A percentile compares a stretch with the other conserved stretches of the same genome.
Evolutionary conservation across 2,888 invertebrate species (phyloP).

Genomic region (Elmis aenea): DNA sequence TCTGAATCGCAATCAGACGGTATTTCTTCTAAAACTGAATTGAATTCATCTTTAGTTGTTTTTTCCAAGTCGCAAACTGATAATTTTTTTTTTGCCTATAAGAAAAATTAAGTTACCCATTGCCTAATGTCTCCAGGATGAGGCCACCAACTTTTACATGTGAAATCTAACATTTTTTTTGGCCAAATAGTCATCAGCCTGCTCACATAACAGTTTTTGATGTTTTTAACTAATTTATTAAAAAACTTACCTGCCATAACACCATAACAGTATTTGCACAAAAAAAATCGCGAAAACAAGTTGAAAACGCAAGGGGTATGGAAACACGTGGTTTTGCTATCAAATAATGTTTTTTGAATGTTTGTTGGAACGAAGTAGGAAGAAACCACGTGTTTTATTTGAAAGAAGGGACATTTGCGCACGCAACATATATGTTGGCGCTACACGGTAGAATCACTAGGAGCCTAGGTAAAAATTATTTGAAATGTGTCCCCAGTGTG

Average conservation of each 20-base stretch:
- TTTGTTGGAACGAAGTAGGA: no score
- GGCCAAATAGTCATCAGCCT: conserved; percentile 4
- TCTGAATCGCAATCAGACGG: conserved; percentile 4
- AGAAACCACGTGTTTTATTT: no score
- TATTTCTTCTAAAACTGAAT: conserved; percentile 5
- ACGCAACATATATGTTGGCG: no score
- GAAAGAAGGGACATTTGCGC: no score
- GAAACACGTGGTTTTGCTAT: no score
- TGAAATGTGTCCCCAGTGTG: not conserved
- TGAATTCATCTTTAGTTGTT: not conserved
- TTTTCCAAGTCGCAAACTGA: not conserved
- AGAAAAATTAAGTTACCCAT: conserved; percentile 7
- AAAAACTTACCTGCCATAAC: conserved; percentile 10
- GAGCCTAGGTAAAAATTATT: not conserved
- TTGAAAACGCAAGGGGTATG: no score
- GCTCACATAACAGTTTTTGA: conserved; percentile 4
- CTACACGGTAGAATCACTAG: not conserved
- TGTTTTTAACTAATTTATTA: conserved; percentile 5
- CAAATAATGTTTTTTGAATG: no score
- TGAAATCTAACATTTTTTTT: conserved; percentile 8
- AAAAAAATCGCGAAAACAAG: no score
- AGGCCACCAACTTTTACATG: conserved; percentile 5
- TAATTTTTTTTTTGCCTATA: not conserved
- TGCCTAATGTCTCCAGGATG: conserved; percentile 5
- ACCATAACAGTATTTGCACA: no score